These are phyloP conservation scores for Drosophila macrospina DNA, from an alignment of 2,888 invertebrate species.

Conservation along the genomic window DNA sequence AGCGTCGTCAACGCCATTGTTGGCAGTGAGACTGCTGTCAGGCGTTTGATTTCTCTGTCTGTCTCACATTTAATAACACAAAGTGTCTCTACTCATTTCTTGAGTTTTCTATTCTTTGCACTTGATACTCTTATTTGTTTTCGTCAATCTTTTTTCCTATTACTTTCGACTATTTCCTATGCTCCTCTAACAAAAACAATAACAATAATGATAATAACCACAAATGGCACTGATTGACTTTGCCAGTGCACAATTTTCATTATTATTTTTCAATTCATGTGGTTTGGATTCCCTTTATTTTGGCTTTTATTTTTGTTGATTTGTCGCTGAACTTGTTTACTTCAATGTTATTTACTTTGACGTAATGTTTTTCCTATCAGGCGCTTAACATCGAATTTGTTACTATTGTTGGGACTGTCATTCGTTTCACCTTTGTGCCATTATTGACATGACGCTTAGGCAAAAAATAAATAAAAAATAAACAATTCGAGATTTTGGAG, in stretches of 20 bases:
- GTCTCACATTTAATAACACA: slow-evolving; percentile 73
- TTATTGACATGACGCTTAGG: slow-evolving; percentile 34
- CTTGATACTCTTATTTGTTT: slow-evolving; percentile 29
- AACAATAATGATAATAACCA: slow-evolving; percentile 31
- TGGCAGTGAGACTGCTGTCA: slow-evolving; percentile 44
- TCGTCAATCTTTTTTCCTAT: slow-evolving; percentile 32
- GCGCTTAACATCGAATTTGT: slow-evolving; percentile 46
- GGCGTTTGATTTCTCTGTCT: slow-evolving; percentile 47
- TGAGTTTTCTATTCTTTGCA: slow-evolving; percentile 32
- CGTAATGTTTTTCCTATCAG: slow-evolving; percentile 67
- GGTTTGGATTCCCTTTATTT: slow-evolving; percentile 26
- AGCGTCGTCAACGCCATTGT: slow-evolving; percentile 60
- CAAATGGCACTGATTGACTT: slow-evolving; percentile 71
- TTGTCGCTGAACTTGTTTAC: slow-evolving; percentile 21
- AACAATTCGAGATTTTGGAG: slow-evolving; percentile 25
- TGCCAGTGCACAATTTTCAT: slow-evolving; percentile 67
- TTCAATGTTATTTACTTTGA: slow-evolving; percentile 26
- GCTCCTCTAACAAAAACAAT: slow-evolving; percentile 6
- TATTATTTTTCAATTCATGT: slow-evolving; percentile 55
- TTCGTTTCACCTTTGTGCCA: slow-evolving; percentile 50
- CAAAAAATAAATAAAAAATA: slow-evolving; percentile 50
- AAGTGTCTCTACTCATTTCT: slow-evolving; percentile 59
- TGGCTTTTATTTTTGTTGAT: slow-evolving; percentile 1
- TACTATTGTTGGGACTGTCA: slow-evolving; percentile 35
- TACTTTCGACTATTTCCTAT: slow-evolving; percentile 54